phyloP scores from a whole-genome alignment of 2,797 vertebrate genomes.

The Pseudochromis fuscus region DNA sequence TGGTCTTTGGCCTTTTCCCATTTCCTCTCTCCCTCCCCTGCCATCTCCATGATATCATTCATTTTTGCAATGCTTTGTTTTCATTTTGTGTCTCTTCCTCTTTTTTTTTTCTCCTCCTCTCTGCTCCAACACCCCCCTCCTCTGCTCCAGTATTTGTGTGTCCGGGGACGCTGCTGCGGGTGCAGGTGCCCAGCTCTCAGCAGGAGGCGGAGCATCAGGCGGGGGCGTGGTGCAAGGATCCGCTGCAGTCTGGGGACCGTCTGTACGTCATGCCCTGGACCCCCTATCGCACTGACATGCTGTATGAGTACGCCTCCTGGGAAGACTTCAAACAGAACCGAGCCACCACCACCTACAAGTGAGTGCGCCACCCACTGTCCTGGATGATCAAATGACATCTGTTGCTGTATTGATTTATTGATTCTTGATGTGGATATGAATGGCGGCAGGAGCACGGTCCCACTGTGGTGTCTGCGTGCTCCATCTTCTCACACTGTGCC shows the following conservation, averaged over 20 bases:
- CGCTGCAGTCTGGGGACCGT: conserved; percentile 93
- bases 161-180: conserved; percentile 91
- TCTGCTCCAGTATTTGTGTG: conserved; percentile 92
- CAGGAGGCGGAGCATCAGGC: conserved; percentile 95
- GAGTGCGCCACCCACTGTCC: conserved; percentile 73
- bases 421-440: conserved; percentile 66
- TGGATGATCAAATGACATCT: conserved; percentile 73
- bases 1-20: conserved; percentile 59
- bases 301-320: conserved; percentile 95
- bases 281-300: conserved; percentile 94
- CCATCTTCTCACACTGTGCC: conserved; percentile 52
- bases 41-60: conserved; percentile 61
- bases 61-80: conserved; percentile 65
- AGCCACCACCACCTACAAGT: conserved; percentile 94
- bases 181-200: conserved; percentile 90
- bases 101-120: conserved; percentile 50
- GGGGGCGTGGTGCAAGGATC: conserved; percentile 97
- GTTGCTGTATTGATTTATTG: conserved; percentile 74
- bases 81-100: conserved; percentile 60
- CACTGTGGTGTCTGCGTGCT: conserved; percentile 53
- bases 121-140: conserved; percentile 54
- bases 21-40: conserved; percentile 51
- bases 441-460: conserved; percentile 40
- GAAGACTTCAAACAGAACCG: conserved; percentile 91
- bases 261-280: conserved; percentile 98